phyloP scores from a whole-genome alignment of 2,113 vertebrate species.

The Nettapus auritus region DNA sequence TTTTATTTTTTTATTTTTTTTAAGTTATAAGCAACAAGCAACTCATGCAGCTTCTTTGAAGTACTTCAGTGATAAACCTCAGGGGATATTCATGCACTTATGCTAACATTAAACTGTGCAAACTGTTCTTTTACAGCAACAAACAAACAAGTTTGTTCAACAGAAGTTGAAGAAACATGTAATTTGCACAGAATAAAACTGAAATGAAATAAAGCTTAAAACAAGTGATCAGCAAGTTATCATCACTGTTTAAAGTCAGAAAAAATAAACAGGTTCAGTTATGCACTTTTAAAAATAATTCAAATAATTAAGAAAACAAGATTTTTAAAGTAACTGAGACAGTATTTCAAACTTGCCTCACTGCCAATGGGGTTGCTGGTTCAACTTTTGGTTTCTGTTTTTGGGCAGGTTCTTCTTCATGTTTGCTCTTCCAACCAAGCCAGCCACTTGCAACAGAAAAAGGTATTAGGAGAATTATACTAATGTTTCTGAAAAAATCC shows the following conservation, averaged over 20 bases:
- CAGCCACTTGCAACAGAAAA: conserved; percentile 84
- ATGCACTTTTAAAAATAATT: background rate
- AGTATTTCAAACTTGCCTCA: conserved; percentile 78
- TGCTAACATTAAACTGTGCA: background rate
- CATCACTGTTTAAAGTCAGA: background rate
- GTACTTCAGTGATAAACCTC: background rate
- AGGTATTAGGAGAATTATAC: background rate
- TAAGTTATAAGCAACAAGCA: background rate
- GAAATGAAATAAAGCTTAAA: background rate
- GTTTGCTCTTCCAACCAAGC: conserved; percentile 95
- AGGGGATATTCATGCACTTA: background rate
- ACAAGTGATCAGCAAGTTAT: background rate
- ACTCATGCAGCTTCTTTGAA: background rate
- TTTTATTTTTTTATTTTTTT: no score
- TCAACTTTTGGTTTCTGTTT: conserved; percentile 97
- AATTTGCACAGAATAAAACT: background rate
- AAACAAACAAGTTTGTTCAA: background rate
- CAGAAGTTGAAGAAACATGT: background rate
- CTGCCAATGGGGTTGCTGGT: conserved; percentile 88
- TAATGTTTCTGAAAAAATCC: background rate
- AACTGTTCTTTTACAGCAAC: background rate
- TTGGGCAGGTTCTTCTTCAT: conserved; percentile 88
- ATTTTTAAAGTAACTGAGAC: background rate
- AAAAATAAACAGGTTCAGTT: background rate
- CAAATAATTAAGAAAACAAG: background rate